Percentiles rank a stretch among this genome's conserved stretches.
These are phyloP conservation scores for Aplysina aerophoba DNA, from an alignment of 37 sponge, comb jelly and placozoan species.

Conservation along the genomic window DNA sequence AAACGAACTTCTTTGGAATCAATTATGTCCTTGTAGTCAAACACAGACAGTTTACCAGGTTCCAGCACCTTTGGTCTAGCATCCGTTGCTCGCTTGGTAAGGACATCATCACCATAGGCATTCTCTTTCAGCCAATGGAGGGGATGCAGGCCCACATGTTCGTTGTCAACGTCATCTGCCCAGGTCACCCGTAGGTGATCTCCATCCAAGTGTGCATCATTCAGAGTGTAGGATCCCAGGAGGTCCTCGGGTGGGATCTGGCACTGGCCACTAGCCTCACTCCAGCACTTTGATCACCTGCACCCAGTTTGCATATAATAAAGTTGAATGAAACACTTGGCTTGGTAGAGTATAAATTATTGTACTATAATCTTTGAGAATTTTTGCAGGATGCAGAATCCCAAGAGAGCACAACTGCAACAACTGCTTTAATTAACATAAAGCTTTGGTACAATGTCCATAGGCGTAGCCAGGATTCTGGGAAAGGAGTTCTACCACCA, in stretches of 20 bases:
- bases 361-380: too few relatives aligned
- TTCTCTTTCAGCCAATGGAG: conserved; percentile 12
- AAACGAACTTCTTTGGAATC: neutral
- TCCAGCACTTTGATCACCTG: conserved; percentile 11
- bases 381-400: too few relatives aligned
- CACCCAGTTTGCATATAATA: neutral
- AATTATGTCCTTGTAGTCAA: neutral
- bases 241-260: conserved; percentile 1
- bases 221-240: neutral
- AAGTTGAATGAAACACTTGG: too few relatives aligned
- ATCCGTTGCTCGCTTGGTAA: neutral
- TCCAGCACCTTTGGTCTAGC: neutral
- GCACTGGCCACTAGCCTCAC: neutral
- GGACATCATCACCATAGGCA: conserved; percentile 25
- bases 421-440: too few relatives aligned
- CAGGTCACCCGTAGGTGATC: neutral
- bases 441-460: too few relatives aligned
- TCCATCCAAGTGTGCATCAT: neutral
- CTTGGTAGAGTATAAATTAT: too few relatives aligned
- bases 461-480: too few relatives aligned
- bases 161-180: conserved; percentile 2
- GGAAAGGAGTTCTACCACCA: too few relatives aligned
- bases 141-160: neutral
- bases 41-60: conserved; percentile 10
- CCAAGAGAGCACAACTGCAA: too few relatives aligned